Evolutionary conservation across 2,113 vertebrate genomes (phyloP).

Genomic region (Platysternon megacephalum): DNA sequence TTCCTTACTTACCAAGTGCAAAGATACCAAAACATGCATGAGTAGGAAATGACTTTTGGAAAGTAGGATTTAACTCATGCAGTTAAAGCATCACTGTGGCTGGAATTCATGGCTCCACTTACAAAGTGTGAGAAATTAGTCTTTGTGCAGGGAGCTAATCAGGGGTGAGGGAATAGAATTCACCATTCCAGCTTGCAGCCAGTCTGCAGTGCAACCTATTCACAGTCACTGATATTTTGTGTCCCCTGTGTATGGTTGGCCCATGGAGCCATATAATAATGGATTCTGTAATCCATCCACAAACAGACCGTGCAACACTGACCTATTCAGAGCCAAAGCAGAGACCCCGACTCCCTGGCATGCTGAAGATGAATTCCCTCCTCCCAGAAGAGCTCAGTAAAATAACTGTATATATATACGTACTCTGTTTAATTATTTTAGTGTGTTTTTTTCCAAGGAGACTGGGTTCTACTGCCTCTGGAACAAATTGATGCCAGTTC

Average conservation of each 20-base stretch:
- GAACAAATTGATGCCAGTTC: background rate
- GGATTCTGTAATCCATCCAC: background rate
- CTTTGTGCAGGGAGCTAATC: background rate
- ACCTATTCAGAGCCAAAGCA: background rate
- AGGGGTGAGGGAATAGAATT: background rate
- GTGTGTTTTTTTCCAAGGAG: background rate
- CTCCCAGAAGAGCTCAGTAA: background rate
- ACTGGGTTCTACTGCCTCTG: background rate
- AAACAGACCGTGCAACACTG: background rate
- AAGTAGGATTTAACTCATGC: background rate
- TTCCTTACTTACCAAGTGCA: background rate
- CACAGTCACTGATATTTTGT: background rate
- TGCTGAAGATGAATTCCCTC: background rate
- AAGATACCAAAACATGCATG: background rate
- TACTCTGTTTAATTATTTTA: background rate
- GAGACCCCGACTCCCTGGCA: background rate
- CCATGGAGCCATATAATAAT: background rate
- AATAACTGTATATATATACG: background rate
- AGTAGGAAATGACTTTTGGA: background rate
- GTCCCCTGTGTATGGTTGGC: background rate
- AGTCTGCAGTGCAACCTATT: background rate
- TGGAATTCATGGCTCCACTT: background rate
- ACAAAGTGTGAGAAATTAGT: background rate
- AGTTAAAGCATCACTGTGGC: background rate
- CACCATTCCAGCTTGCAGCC: background rate